Conservation (phyloP, 2,888 invertebrate species). For the Phymatocera aterrima region DNA sequence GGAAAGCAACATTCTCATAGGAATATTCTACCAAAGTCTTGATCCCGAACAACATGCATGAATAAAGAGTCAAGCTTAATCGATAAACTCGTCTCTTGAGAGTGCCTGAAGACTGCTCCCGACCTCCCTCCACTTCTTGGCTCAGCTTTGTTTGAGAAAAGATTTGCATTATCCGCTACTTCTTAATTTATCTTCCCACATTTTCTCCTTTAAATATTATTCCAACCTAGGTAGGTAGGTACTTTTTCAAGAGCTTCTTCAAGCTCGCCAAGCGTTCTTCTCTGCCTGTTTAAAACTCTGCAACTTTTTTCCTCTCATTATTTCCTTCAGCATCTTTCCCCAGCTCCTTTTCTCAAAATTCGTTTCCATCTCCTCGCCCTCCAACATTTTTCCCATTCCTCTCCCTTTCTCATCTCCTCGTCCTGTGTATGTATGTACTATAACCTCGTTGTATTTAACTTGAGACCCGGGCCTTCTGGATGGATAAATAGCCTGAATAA, state of each 20-base stretch:
- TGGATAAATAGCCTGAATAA: slow-evolving; percentile 29
- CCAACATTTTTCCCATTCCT: slow-evolving; percentile 14
- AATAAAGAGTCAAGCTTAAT: background rate
- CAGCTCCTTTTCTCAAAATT: slow-evolving; percentile 52
- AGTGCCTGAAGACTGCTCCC: slow-evolving; percentile 55
- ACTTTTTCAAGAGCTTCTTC: background rate
- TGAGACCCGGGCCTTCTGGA: background rate
- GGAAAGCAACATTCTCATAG: background rate
- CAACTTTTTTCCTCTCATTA: slow-evolving; percentile 22
- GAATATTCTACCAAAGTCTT: background rate
- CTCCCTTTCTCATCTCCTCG: slow-evolving; percentile 11
- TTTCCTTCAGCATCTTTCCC: background rate
- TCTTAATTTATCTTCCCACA: slow-evolving; percentile 32
- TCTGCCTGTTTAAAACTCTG: background rate
- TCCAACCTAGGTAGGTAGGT: slow-evolving; percentile 47
- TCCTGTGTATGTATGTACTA: background rate
- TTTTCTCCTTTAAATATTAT: slow-evolving; percentile 60
- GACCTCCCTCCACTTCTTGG: slow-evolving; percentile 6
- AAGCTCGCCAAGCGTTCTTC: slow-evolving; percentile 2
- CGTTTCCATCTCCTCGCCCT: slow-evolving; percentile 49
- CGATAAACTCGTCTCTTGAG: slow-evolving; percentile 21
- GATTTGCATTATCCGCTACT: slow-evolving; percentile 56
- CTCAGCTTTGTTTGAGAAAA: slow-evolving; percentile 50
- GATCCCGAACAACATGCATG: background rate
- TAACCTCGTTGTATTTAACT: slow-evolving; percentile 3